phyloP scores from a whole-genome alignment of 1,140 invertebrate species.

The Reticulitermes speratus region DNA sequence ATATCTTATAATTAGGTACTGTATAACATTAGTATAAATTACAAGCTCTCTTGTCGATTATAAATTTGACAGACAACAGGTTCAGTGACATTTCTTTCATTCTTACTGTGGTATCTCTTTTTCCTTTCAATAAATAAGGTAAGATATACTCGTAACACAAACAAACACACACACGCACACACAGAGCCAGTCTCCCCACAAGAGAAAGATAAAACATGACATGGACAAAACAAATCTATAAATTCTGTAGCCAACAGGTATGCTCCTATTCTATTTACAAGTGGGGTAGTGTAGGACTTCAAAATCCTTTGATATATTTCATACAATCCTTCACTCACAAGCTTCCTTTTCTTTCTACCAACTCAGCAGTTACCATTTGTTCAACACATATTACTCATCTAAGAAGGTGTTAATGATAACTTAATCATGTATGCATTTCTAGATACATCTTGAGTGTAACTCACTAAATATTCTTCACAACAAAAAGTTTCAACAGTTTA shows the following conservation, averaged over 20 bases:
- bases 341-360: neutral
- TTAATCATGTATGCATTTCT: too few species aligned
- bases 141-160: neutral
- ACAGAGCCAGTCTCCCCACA: neutral
- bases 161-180: too few species aligned
- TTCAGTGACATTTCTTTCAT: neutral
- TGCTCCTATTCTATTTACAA: neutral
- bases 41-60: neutral
- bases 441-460: too few species aligned
- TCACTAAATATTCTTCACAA: too few species aligned
- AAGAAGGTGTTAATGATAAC: neutral
- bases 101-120: neutral
- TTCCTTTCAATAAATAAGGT: neutral
- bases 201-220: neutral
- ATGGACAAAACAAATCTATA: constrained; percentile 24
- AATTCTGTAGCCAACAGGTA: neutral
- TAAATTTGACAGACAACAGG: neutral
- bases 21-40: constrained; percentile 24
- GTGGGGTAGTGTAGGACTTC: neutral
- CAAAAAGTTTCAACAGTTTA: too few species aligned
- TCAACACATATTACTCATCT: neutral
- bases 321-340: neutral
- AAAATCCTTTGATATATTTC: neutral
- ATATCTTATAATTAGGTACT: neutral
- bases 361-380: neutral